These are phyloP conservation scores for Ophiodon elongatus DNA, from an alignment of 2,113 vertebrate species.

Conservation along the genomic window DNA sequence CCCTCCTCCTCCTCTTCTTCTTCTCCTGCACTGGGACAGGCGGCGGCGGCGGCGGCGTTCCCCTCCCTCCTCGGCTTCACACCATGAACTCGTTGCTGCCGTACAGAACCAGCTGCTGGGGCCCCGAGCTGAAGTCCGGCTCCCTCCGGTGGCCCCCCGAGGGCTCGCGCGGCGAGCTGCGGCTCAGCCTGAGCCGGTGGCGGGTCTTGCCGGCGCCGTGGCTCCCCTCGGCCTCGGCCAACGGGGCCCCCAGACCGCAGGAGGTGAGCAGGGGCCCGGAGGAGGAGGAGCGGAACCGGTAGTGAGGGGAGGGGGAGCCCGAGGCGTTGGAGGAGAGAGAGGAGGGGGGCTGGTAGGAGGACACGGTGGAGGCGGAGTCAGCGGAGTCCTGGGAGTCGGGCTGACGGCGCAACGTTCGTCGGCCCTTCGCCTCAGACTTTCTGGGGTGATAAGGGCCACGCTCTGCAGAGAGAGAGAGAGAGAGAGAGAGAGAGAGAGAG, in stretches of 20 bases:
- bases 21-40: conserved; percentile 11
- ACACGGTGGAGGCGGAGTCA: conserved; percentile 75
- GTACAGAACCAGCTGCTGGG: conserved; percentile 90
- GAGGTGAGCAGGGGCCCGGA: conserved; percentile 90
- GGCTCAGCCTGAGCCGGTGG: conserved; percentile 89
- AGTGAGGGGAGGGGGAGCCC: conserved; percentile 80
- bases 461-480: conserved; percentile 69
- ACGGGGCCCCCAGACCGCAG: conserved; percentile 64
- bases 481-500: not conserved
- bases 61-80: conserved; percentile 75
- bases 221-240: conserved; percentile 59
- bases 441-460: conserved; percentile 70
- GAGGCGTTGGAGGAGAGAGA: conserved; percentile 84
- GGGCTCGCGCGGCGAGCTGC: conserved; percentile 90
- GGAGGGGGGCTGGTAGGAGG: conserved; percentile 84
- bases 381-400: conserved; percentile 83
- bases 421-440: conserved; percentile 84
- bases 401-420: conserved; percentile 84
- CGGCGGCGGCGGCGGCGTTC: not conserved
- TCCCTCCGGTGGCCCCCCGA: conserved; percentile 85
- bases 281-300: conserved; percentile 87
- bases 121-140: conserved; percentile 79
- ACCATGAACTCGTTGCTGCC: conserved; percentile 97
- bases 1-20: conserved; percentile 25
- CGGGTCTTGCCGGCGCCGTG: conserved; percentile 81